These are phyloP conservation scores for Catocala nupta DNA, from an alignment of 2,888 invertebrate genomes.

Conservation along the genomic window DNA sequence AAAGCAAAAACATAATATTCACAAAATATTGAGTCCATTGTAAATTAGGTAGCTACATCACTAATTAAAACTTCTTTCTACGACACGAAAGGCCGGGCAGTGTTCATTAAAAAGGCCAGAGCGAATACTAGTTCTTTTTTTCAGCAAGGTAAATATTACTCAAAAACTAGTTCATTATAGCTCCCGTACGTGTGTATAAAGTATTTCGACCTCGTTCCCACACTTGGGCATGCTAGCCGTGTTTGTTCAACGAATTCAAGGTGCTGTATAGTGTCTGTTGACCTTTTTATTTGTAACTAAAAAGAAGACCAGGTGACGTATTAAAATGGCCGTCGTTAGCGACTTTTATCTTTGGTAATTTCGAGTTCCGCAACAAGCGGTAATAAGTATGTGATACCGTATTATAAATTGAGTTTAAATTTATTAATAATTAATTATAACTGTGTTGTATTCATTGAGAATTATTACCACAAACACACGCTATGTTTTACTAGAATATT, in stretches of 20 bases:
- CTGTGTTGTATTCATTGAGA: no score
- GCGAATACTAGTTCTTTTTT: conserved; percentile 16
- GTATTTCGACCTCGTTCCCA: conserved; percentile 37
- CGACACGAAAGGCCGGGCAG: conserved; percentile 4
- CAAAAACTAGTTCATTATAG: conserved; percentile 30
- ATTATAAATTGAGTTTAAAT: no score
- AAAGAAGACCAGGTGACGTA: background rate
- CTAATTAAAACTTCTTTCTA: conserved; percentile 21
- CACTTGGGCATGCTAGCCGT: conserved; percentile 22
- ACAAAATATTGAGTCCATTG: background rate
- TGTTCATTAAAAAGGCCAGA: conserved; percentile 19
- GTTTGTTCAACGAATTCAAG: conserved; percentile 45
- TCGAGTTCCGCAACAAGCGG: no score
- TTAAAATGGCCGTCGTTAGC: background rate
- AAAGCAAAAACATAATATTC: background rate
- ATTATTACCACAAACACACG: no score
- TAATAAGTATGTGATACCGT: no score
- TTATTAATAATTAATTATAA: no score
- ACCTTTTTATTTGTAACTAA: conserved; percentile 23
- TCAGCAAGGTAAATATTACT: conserved; percentile 18
- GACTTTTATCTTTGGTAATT: no score
- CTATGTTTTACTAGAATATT: no score
- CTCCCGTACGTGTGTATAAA: conserved; percentile 17
- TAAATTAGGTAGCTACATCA: conserved; percentile 7
- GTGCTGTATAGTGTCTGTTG: conserved; percentile 29